Evolutionary conservation across 2,888 invertebrate species (phyloP).

Genomic region (Tanytarsus gracilentus): DNA sequence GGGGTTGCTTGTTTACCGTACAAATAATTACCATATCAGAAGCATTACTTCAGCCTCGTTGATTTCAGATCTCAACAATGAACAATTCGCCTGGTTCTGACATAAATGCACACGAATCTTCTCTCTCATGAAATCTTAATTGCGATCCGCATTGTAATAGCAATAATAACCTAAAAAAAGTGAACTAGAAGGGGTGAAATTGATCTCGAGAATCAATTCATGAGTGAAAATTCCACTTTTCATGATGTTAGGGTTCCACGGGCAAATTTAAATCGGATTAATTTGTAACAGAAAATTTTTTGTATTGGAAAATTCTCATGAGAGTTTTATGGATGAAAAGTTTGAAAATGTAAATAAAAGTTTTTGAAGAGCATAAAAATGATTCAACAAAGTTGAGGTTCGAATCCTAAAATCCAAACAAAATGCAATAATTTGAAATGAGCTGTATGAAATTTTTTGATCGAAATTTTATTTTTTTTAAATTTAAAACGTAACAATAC

Average conservation of each 20-base stretch:
- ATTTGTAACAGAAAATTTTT: too few species aligned
- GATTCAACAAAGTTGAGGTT: too few species aligned
- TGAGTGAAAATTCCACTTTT: not conserved
- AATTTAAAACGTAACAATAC: too few species aligned
- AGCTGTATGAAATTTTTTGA: too few species aligned
- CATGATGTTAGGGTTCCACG: not conserved
- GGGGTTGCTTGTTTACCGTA: not conserved
- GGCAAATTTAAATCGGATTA: conserved; percentile 10
- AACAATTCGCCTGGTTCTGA: not conserved
- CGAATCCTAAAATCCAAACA: too few species aligned
- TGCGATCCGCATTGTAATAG: not conserved
- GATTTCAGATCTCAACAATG: not conserved
- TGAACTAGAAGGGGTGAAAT: conserved; percentile 8
- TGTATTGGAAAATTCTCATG: not conserved
- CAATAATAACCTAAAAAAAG: too few species aligned
- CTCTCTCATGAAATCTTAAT: not conserved
- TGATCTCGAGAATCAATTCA: not conserved
- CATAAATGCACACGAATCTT: not conserved
- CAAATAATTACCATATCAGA: conserved; percentile 7
- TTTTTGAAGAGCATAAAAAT: too few species aligned
- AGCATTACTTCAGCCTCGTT: not conserved
- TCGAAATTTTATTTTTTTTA: too few species aligned
- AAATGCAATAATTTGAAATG: too few species aligned
- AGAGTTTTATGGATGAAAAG: not conserved
- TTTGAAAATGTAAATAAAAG: not conserved